phyloP scores from a whole-genome alignment of 2,888 invertebrate species.

The Microdon myrmicae region DNA sequence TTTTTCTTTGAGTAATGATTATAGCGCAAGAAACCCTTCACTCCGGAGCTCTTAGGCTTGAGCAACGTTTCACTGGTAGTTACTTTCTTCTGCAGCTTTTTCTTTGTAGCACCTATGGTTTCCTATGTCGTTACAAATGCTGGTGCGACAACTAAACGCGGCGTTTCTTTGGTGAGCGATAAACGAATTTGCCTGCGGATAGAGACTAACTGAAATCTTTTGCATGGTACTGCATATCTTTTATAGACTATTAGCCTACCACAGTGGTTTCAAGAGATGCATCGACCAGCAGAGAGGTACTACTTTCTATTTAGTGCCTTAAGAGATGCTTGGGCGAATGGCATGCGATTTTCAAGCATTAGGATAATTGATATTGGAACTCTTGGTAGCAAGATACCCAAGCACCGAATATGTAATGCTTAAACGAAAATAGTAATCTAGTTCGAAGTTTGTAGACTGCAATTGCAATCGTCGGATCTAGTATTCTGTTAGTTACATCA shows the following conservation, averaged over 20 bases:
- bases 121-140: constrained; percentile 1
- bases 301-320: constrained; percentile 28
- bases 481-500: too few relatives aligned
- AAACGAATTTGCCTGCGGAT: constrained; percentile 9
- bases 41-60: too few relatives aligned
- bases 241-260: constrained; percentile 27
- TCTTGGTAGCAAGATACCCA: too few relatives aligned
- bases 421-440: too few relatives aligned
- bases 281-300: constrained; percentile 13
- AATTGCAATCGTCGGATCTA: too few relatives aligned
- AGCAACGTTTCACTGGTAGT: constrained; percentile 31
- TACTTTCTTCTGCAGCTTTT: constrained; percentile 24
- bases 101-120: constrained; percentile 9
- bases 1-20: too few relatives aligned
- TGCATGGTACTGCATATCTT: constrained; percentile 20
- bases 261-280: constrained; percentile 24
- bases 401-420: too few relatives aligned
- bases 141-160: constrained; percentile 5
- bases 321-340: constrained; percentile 22
- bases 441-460: too few relatives aligned
- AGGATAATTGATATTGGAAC: too few relatives aligned
- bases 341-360: background rate
- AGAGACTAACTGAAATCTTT: constrained; percentile 26
- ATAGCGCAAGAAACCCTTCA: too few relatives aligned
- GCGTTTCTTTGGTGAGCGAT: constrained; percentile 4